phyloP scores from a whole-genome alignment of 2,888 invertebrate genomes.

The Pherbina coryleti region DNA sequence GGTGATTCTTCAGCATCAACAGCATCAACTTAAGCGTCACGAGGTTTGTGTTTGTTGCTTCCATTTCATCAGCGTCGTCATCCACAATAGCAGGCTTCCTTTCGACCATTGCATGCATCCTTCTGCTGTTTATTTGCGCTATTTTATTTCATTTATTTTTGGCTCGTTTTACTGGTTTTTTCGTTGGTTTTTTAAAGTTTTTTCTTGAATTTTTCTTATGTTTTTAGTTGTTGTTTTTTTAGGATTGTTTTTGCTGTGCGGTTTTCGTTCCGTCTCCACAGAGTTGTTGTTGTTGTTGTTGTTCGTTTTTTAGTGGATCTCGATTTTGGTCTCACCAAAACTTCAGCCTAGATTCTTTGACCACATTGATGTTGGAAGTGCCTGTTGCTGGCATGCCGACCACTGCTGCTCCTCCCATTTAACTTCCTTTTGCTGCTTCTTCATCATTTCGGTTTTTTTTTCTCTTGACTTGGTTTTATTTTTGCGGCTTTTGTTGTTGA shows the following conservation, averaged over 20 bases:
- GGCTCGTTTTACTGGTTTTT: constrained; percentile 15
- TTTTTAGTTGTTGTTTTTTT: too few species aligned
- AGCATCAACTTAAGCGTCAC: neutral
- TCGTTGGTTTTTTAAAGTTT: neutral
- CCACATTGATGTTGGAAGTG: too few species aligned
- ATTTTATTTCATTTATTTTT: neutral
- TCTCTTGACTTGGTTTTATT: neutral
- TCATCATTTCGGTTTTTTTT: neutral
- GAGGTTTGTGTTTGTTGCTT: neutral
- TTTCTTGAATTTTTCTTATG: neutral
- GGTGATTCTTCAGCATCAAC: constrained; percentile 10
- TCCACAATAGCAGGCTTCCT: neutral
- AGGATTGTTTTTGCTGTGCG: too few species aligned
- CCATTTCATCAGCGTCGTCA: neutral
- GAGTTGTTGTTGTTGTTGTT: neutral
- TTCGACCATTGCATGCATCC: neutral
- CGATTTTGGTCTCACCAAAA: too few species aligned
- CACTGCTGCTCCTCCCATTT: neutral
- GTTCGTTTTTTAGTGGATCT: neutral
- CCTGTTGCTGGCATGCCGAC: neutral
- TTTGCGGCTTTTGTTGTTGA: constrained; percentile 1
- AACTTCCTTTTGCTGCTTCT: neutral
- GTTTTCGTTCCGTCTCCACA: neutral
- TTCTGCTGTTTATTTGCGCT: neutral
- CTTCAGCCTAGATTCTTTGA: too few species aligned